Conservation (phyloP, 2,888 invertebrate genomes). For the Chrysolina americana region DNA sequence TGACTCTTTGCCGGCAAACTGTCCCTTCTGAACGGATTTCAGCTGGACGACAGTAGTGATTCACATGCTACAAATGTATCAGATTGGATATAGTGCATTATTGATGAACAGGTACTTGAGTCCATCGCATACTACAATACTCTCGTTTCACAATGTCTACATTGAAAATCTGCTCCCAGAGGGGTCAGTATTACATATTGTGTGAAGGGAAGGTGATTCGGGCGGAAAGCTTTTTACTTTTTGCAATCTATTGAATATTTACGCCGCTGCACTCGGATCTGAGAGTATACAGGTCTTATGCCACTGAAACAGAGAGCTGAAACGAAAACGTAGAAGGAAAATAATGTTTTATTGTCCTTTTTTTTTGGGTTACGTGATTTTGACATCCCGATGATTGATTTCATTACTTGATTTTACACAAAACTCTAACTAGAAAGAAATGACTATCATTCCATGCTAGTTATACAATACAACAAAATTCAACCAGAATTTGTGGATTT, state of each 20-base stretch:
- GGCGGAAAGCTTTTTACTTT: constrained; percentile 24
- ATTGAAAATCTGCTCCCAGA: constrained; percentile 30
- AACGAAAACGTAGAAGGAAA: too few relatives aligned
- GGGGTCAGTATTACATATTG: constrained; percentile 37
- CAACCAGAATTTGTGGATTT: too few relatives aligned
- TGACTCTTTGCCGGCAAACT: not conserved
- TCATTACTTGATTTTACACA: too few relatives aligned
- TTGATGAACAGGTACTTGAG: constrained; percentile 69
- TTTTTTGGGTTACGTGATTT: too few relatives aligned
- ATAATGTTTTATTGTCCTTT: too few relatives aligned
- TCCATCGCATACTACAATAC: constrained; percentile 54
- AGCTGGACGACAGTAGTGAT: constrained; percentile 49
- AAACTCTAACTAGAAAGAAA: too few relatives aligned
- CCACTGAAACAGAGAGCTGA: too few relatives aligned
- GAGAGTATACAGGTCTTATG: not conserved
- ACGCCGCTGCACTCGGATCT: not conserved
- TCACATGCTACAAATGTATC: constrained; percentile 66
- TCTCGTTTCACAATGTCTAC: constrained; percentile 27
- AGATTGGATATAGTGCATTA: constrained; percentile 67
- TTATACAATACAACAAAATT: too few relatives aligned
- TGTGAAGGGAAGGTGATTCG: constrained; percentile 30
- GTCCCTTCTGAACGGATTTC: constrained; percentile 33
- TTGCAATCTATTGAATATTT: constrained; percentile 26
- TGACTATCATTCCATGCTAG: too few relatives aligned
- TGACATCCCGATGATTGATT: too few relatives aligned